Percentiles rank a stretch among this genome's conserved stretches.
Conservation (phyloP, 2,113 vertebrate genomes). For the Lates calcarifer region DNA sequence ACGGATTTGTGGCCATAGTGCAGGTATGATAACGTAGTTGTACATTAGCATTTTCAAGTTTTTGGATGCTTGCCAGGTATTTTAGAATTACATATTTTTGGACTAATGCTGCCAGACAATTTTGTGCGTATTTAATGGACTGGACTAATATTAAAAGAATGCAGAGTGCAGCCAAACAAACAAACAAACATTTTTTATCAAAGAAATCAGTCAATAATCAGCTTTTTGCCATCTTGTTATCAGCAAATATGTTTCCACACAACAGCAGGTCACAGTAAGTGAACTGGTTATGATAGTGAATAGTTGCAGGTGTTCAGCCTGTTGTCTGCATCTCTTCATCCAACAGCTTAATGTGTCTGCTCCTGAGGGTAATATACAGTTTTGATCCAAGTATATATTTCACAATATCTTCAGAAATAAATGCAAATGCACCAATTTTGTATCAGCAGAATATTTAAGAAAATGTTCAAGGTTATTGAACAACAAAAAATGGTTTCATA, state of each 20-base stretch:
- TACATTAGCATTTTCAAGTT: background rate
- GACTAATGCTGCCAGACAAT: background rate
- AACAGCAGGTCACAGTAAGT: too few species aligned
- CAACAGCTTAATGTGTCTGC: too few species aligned
- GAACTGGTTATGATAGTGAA: too few species aligned
- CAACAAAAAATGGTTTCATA: background rate
- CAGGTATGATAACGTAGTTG: constrained; percentile 82
- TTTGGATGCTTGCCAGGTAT: background rate
- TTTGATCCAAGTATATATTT: too few species aligned
- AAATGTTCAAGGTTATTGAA: background rate
- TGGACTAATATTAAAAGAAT: background rate
- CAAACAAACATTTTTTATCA: too few species aligned
- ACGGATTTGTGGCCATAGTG: constrained; percentile 90
- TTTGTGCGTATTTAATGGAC: background rate
- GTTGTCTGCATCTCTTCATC: too few species aligned
- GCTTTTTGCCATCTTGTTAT: too few species aligned
- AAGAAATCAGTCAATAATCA: too few species aligned
- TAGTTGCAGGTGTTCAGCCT: too few species aligned
- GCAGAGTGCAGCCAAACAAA: too few species aligned
- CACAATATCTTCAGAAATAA: constrained; percentile 1
- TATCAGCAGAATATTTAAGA: background rate
- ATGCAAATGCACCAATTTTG: background rate
- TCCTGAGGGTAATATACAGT: too few species aligned
- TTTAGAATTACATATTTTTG: background rate
- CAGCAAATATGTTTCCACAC: too few species aligned